Conservation (phyloP, 37 sponge, comb jelly and placozoan genomes). For the Hexactinellida sp. region DNA sequence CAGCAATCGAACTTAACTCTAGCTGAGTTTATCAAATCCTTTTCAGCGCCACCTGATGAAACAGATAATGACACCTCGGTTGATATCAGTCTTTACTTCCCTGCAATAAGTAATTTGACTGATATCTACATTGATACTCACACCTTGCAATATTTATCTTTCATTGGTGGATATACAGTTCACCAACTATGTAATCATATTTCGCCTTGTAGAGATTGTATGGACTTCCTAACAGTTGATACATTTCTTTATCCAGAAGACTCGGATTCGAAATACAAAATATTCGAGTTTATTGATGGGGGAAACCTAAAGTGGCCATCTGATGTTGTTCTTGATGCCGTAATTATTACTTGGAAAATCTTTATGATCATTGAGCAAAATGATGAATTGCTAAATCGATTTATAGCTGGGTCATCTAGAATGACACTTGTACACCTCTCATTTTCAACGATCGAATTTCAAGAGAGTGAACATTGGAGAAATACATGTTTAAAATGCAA, state of each 20-base stretch:
- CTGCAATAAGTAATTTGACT: not conserved
- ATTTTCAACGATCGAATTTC: not conserved
- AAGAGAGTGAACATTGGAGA: not conserved
- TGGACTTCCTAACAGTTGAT: not conserved
- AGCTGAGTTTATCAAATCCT: not conserved
- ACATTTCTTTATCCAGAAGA: not conserved
- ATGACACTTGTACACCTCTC: not conserved
- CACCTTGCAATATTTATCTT: not conserved
- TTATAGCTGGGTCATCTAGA: not conserved
- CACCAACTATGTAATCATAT: not conserved
- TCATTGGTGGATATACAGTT: not conserved
- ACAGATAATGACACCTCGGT: not conserved
- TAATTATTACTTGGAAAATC: not conserved
- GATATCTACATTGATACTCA: not conserved
- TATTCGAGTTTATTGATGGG: not conserved
- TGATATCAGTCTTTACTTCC: not conserved
- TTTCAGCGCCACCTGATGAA: not conserved
- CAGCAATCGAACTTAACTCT: not conserved
- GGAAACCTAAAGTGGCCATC: not conserved
- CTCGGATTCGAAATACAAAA: not conserved
- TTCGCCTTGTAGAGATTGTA: not conserved
- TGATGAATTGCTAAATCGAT: not conserved
- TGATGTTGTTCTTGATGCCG: conserved; percentile 1
- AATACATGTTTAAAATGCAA: not conserved
- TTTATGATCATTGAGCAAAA: not conserved